phyloP scores from a whole-genome alignment of 2,113 vertebrate genomes.

The Oceanodroma tethys region DNA sequence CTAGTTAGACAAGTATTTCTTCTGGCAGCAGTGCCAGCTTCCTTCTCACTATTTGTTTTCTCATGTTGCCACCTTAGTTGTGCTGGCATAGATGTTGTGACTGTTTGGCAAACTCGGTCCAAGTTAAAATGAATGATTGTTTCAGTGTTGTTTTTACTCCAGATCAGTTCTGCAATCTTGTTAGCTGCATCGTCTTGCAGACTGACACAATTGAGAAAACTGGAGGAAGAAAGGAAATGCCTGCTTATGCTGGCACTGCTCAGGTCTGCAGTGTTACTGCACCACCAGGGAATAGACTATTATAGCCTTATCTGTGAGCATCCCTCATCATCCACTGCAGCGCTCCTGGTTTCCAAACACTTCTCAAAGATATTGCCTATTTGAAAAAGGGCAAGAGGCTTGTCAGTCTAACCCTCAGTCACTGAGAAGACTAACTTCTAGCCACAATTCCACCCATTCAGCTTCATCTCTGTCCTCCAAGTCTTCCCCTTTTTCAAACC shows the following conservation, averaged over 20 bases:
- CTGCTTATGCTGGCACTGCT: not conserved
- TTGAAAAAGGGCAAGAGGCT: not conserved
- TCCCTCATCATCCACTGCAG: not conserved
- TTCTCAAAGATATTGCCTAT: not conserved
- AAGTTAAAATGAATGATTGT: not conserved
- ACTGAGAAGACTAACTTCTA: not conserved
- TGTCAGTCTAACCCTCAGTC: not conserved
- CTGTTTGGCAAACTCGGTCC: not conserved
- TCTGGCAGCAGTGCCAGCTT: not conserved
- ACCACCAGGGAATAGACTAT: not conserved
- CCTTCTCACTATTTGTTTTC: not conserved
- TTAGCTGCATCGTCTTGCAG: not conserved
- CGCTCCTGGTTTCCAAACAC: not conserved
- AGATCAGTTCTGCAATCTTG: not conserved
- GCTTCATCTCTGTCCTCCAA: not conserved
- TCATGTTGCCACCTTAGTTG: not conserved
- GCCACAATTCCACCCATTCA: accelerated
- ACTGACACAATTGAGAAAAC: not conserved
- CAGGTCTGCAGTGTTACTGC: not conserved
- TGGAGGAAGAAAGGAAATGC: not conserved
- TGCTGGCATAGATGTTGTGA: not conserved
- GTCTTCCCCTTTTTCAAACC: not conserved
- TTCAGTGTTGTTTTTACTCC: not conserved
- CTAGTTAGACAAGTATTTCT: not conserved
- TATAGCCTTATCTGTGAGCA: not conserved